phyloP scores from a whole-genome alignment of 2,888 invertebrate genomes.

The Autographa gamma region DNA sequence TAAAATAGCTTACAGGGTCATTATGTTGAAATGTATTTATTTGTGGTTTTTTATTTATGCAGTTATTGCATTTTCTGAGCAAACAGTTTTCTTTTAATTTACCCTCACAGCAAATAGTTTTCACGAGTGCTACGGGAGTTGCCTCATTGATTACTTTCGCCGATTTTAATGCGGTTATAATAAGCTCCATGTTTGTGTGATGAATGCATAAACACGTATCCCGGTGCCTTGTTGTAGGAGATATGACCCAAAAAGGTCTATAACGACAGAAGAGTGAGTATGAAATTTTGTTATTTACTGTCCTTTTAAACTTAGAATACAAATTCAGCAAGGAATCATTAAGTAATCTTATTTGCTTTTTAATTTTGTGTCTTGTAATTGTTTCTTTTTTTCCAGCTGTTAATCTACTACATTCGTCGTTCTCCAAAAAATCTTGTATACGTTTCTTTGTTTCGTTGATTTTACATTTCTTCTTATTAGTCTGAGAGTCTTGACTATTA shows the following conservation, averaged over 20 bases:
- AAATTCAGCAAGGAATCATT: conserved; percentile 11
- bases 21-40: background rate
- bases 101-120: conserved; percentile 12
- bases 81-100: conserved; percentile 9
- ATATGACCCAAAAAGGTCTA: too few relatives aligned
- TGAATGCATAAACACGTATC: too few relatives aligned
- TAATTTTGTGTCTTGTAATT: conserved; percentile 18
- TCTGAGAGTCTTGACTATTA: too few relatives aligned
- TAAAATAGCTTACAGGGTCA: background rate
- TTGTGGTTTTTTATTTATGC: conserved; percentile 6
- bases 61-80: conserved; percentile 11
- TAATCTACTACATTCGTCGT: conserved; percentile 35
- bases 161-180: too few relatives aligned
- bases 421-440: conserved; percentile 26
- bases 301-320: conserved; percentile 1
- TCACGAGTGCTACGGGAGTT: too few relatives aligned
- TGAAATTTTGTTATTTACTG: conserved; percentile 2
- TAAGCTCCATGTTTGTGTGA: too few relatives aligned
- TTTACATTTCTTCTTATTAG: background rate
- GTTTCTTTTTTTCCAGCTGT: conserved; percentile 41
- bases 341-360: conserved; percentile 11
- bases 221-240: too few relatives aligned
- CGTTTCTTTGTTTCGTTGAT: background rate
- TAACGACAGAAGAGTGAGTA: too few relatives aligned
- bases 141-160: too few relatives aligned